These are phyloP conservation scores for Cheilinus undulatus DNA, from an alignment of 2,113 vertebrate genomes.

Conservation along the genomic window DNA sequence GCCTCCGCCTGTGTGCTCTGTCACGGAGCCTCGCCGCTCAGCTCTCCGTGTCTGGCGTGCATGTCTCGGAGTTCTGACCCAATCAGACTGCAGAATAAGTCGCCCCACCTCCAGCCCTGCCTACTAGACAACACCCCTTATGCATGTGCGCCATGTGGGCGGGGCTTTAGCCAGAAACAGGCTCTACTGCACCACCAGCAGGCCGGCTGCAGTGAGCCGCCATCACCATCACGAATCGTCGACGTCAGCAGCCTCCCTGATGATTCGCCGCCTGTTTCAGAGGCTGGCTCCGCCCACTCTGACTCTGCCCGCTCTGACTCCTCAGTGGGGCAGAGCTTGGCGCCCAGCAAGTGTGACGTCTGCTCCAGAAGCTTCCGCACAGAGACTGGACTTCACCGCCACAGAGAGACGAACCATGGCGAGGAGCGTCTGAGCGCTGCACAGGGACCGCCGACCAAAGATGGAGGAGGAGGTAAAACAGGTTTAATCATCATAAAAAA, in stretches of 20 bases:
- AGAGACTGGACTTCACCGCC: constrained; percentile 56
- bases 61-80: constrained; percentile 1
- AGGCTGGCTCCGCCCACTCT: constrained; percentile 41
- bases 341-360: constrained; percentile 34
- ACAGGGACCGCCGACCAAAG: constrained; percentile 21
- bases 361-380: constrained; percentile 65
- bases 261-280: constrained; percentile 42
- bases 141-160: constrained; percentile 76
- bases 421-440: neutral
- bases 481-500: too few relatives aligned
- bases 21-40: constrained; percentile 19
- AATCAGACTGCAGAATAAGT: constrained; percentile 26
- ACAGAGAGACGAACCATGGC: constrained; percentile 44
- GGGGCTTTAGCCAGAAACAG: constrained; percentile 78
- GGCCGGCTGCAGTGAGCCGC: constrained; percentile 64
- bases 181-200: constrained; percentile 81
- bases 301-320: constrained; percentile 51
- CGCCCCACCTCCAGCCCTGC: constrained; percentile 44
- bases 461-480: too few relatives aligned
- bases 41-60: constrained; percentile 48
- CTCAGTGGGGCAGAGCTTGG: constrained; percentile 21
- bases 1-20: constrained; percentile 46
- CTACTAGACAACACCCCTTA: constrained; percentile 66
- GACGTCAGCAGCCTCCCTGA: constrained; percentile 36
- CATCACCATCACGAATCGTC: neutral